These are phyloP conservation scores for Hydrozoanthus gracilis DNA, from an alignment of 92 coral and sea anemone species.

Conservation along the genomic window DNA sequence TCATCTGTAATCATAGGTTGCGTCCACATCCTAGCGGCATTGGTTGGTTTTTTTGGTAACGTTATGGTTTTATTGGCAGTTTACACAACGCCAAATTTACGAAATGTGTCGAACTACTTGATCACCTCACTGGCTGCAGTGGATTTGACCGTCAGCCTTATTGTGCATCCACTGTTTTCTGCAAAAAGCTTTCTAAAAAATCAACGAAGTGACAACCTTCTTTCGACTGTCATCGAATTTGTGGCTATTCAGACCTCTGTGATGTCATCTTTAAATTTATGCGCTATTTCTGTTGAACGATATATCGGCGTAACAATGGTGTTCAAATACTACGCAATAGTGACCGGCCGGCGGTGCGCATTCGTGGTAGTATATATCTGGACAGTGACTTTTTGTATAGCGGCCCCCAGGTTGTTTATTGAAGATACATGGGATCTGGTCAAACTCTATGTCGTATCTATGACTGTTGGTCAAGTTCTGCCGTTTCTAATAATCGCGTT, in stretches of 20 bases:
- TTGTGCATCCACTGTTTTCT: constrained; percentile 36
- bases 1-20: constrained; percentile 14
- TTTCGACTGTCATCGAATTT: constrained; percentile 35
- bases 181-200: constrained; percentile 19
- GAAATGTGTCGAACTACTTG: constrained; percentile 35
- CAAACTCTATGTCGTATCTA: constrained; percentile 13
- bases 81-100: constrained; percentile 13
- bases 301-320: constrained; percentile 41
- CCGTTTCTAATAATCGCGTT: constrained; percentile 46
- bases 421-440: constrained; percentile 3
- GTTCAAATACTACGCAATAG: constrained; percentile 13
- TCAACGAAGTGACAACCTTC: constrained; percentile 26
- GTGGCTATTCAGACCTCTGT: constrained; percentile 35
- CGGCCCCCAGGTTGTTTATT: constrained; percentile 24
- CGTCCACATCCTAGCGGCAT: constrained; percentile 4
- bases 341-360: constrained; percentile 24
- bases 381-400: constrained; percentile 9
- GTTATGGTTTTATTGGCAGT: constrained; percentile 30
- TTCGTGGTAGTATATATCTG: constrained; percentile 21
- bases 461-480: constrained; percentile 31
- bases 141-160: constrained; percentile 14
- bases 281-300: constrained; percentile 44
- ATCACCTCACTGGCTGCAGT: constrained; percentile 26
- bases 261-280: constrained; percentile 35
- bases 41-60: constrained; percentile 13